phyloP scores from a whole-genome alignment of 2,888 invertebrate species.

The Tenthredo mesomela region DNA sequence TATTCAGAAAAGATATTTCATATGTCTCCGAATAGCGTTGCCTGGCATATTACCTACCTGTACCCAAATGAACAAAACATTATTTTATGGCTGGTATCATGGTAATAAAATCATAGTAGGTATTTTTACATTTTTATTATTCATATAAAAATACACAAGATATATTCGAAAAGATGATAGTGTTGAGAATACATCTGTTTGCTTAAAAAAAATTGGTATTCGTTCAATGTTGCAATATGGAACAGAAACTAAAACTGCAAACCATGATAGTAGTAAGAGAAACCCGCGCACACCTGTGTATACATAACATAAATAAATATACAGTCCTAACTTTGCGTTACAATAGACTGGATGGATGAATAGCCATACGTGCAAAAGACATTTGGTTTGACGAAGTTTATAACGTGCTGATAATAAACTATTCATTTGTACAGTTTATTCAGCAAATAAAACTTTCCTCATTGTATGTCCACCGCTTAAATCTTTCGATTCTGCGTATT shows the following conservation, averaged over 20 bases:
- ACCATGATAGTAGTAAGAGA: background rate
- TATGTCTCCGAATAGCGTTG: background rate
- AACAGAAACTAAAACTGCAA: background rate
- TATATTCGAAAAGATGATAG: background rate
- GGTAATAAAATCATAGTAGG: background rate
- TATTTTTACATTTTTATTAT: background rate
- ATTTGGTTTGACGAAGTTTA: background rate
- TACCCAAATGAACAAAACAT: background rate
- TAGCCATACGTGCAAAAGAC: background rate
- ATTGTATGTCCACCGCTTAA: background rate
- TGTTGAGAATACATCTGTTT: background rate
- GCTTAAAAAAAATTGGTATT: background rate
- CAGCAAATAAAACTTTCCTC: background rate
- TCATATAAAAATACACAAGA: background rate
- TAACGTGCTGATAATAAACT: background rate
- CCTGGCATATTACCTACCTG: background rate
- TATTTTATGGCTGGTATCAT: background rate
- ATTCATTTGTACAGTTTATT: background rate
- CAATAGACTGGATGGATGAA: background rate
- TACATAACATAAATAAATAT: background rate
- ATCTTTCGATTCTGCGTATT: background rate
- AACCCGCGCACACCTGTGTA: background rate
- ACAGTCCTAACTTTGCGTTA: background rate
- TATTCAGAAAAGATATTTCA: background rate
- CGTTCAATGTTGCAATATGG: background rate